These are phyloP conservation scores for Chymomyza fuscimana DNA, from an alignment of 2,888 invertebrate genomes.

Conservation along the genomic window DNA sequence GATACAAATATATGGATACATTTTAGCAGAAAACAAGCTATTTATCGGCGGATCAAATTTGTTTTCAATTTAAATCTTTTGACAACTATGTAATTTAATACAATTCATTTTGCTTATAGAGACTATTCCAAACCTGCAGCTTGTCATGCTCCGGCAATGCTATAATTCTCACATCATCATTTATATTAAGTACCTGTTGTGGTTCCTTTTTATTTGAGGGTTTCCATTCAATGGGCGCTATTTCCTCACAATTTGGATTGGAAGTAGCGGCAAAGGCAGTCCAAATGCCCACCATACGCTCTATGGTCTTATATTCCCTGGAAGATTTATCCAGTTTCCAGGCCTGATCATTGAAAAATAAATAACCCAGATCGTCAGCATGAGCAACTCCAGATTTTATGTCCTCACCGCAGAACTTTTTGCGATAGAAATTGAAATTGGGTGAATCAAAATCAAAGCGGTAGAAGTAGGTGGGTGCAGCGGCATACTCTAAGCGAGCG, in stretches of 20 bases:
- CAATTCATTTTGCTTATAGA: conserved; percentile 55
- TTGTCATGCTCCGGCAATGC: conserved; percentile 69
- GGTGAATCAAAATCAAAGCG: conserved; percentile 76
- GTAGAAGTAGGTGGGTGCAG: conserved; percentile 69
- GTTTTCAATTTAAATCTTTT: not conserved
- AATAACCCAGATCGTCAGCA: conserved; percentile 74
- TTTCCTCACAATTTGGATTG: conserved; percentile 68
- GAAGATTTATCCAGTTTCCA: conserved; percentile 53
- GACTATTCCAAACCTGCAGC: conserved; percentile 62
- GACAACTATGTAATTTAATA: conserved; percentile 22
- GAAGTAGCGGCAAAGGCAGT: conserved; percentile 68
- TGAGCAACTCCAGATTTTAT: conserved; percentile 68
- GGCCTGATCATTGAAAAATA: conserved; percentile 58
- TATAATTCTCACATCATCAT: conserved; percentile 58
- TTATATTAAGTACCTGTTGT: conserved; percentile 68
- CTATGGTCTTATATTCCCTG: conserved; percentile 67
- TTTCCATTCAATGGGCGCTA: conserved; percentile 54
- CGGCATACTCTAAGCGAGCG: conserved; percentile 57
- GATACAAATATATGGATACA: too few species aligned
- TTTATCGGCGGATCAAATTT: too few species aligned
- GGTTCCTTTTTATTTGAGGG: conserved; percentile 43
- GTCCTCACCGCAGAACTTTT: conserved; percentile 63
- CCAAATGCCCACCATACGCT: conserved; percentile 71
- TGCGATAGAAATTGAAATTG: conserved; percentile 66
- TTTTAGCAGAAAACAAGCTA: too few species aligned